Evolutionary conservation across 1,140 invertebrate species (phyloP).

Genomic region (Zaprionus ghesquierei): DNA sequence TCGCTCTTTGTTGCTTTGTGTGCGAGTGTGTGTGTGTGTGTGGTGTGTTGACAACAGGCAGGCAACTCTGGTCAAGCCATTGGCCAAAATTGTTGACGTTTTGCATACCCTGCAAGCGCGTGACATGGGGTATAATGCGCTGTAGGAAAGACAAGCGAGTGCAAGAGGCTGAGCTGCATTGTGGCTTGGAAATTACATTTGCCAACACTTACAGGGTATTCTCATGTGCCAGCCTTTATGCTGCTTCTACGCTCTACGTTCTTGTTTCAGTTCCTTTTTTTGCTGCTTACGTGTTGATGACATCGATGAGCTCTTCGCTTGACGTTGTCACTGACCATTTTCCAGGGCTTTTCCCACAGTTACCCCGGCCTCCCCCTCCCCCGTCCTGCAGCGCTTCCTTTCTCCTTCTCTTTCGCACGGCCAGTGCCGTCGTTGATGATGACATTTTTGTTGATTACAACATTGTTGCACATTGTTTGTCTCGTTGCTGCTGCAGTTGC

Average conservation of each 20-base stretch:
- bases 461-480: constrained; percentile 55
- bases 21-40: constrained; percentile 13
- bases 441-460: constrained; percentile 62
- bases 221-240: not conserved
- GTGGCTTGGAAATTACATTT: not conserved
- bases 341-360: constrained; percentile 24
- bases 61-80: constrained; percentile 41
- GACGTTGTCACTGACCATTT: constrained; percentile 46
- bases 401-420: not conserved
- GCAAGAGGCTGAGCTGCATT: not conserved
- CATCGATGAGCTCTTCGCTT: constrained; percentile 52
- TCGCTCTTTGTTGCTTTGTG: not conserved
- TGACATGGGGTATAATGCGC: not conserved
- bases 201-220: constrained; percentile 5
- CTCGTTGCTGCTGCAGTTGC: constrained; percentile 31
- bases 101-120: constrained; percentile 18
- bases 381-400: not conserved
- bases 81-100: constrained; percentile 40
- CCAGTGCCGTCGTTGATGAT: constrained; percentile 44
- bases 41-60: constrained; percentile 34
- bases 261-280: constrained; percentile 28
- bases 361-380: not conserved
- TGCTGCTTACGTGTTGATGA: constrained; percentile 54
- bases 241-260: not conserved
- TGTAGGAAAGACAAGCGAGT: not conserved